Evolutionary conservation across 2,888 invertebrate species (phyloP), one percentile per base, ranked within the genome.

Genomic region (Ichneumoninae sp.): DNA sequence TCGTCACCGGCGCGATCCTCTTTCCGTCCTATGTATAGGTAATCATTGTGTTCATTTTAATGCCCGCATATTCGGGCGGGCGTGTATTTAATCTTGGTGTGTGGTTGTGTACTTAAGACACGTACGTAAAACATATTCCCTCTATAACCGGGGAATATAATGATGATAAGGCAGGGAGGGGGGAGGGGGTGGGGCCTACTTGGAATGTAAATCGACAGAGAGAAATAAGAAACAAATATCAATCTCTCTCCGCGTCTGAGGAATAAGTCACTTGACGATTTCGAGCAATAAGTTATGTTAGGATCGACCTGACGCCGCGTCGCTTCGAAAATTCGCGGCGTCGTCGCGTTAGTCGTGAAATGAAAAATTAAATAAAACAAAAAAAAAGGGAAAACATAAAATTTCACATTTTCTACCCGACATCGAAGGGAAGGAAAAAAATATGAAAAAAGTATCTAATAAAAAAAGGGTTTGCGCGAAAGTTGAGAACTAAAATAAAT

Each of bases 51-150:
- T 68, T 70, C 74, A 66, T 72, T 70, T 74, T 69, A 65, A 80
- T 50, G 44, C 76, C 75, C 80, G 33, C 80, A 44, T 88, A 80
- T 75, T 80, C 86, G 70, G 68, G 70, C 87, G 66, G 66, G 65
- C 81, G 69, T 57, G 70, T 82, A 83, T 85, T 47, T 85, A 80
- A 83, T 76, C 81, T 62, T 84, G 62, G 8, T 83, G 84, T 86
- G 83, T 86, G 85, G 83, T 82, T 86, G 91, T 91, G 93, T 92
- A 90, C 91, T 92, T 85, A 92, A 92, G 89, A 92, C 93, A 92
- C 93, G 89, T 93, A 93, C 93, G 87, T 90, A 89, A 90, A 89
- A 90, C 90, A 89, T 90, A 92, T 93, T 90, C 93, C 91, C 91
- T 81, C 76, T 72, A 78, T 47, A 83, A 83, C 50, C 83, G 83